phyloP scores from a whole-genome alignment of 2,888 invertebrate genomes.

The Leptinotarsa haldemani region DNA sequence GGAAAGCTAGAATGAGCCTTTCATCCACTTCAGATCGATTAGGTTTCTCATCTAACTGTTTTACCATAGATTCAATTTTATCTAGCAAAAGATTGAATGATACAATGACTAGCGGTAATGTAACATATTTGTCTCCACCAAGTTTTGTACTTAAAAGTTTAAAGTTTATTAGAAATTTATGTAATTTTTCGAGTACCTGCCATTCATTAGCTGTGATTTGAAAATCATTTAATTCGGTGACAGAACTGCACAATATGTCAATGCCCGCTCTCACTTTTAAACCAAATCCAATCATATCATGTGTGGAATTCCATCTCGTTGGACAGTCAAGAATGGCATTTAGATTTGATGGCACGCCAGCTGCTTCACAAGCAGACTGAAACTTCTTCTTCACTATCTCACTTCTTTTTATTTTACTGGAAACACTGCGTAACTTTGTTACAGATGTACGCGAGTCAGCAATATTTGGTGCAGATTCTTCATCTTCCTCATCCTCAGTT shows the following conservation, averaged over 20 bases:
- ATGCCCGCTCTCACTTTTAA: constrained; percentile 7
- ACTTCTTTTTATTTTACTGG: not conserved
- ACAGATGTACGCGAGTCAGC: not conserved
- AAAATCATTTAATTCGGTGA: not conserved
- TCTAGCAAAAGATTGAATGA: constrained; percentile 46
- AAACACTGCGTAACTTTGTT: not conserved
- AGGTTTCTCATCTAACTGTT: constrained; percentile 40
- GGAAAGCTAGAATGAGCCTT: constrained; percentile 31
- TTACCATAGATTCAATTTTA: constrained; percentile 26
- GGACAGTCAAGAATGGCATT: constrained; percentile 2
- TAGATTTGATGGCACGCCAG: constrained; percentile 18
- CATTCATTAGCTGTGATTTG: not conserved
- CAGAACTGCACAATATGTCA: not conserved
- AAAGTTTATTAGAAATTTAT: constrained; percentile 33
- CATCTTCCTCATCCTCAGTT: constrained; percentile 17
- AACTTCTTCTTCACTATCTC: not conserved
- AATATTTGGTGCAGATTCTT: not conserved
- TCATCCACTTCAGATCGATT: constrained; percentile 33
- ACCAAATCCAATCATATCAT: constrained; percentile 23
- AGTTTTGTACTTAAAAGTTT: constrained; percentile 33
- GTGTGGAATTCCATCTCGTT: constrained; percentile 31
- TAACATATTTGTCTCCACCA: constrained; percentile 47
- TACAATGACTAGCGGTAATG: constrained; percentile 42
- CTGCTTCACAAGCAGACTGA: constrained; percentile 21
- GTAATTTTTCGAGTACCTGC: constrained; percentile 21